A percentile compares a stretch with the other conserved stretches of the same genome.
These are phyloP conservation scores for Micronisus gabar DNA, from an alignment of 2,113 vertebrate genomes.

Conservation along the genomic window DNA sequence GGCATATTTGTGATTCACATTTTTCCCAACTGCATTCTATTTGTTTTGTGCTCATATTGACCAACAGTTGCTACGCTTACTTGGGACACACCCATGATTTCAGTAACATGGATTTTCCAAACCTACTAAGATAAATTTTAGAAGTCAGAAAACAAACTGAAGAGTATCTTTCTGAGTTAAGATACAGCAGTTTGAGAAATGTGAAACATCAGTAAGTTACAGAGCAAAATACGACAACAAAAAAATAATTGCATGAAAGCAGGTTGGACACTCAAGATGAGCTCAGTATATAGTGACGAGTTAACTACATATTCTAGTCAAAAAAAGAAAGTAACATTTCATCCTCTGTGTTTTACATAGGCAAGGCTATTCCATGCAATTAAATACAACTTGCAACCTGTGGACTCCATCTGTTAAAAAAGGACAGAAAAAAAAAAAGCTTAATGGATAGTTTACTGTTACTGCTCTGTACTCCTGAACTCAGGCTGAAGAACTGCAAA, in stretches of 20 bases:
- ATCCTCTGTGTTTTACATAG: neutral
- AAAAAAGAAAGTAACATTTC: neutral
- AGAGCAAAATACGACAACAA: neutral
- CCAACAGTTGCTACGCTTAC: neutral
- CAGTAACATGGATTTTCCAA: neutral
- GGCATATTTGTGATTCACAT: rapidly evolving
- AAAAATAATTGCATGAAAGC: neutral
- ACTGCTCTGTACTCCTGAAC: neutral
- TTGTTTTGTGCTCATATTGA: neutral
- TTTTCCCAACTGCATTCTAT: neutral
- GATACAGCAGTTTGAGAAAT: neutral
- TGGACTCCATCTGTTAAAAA: neutral
- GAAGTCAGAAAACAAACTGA: neutral
- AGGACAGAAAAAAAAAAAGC: neutral
- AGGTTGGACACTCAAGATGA: neutral
- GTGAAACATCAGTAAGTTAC: neutral
- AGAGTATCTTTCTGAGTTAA: neutral
- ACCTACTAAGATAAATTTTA: neutral
- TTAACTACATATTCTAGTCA: neutral
- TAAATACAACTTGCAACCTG: neutral
- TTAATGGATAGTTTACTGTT: neutral
- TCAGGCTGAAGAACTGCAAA: neutral
- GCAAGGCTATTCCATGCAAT: neutral
- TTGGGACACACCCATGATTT: neutral
- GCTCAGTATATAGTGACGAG: neutral